Evolutionary conservation across 2,797 vertebrate species (phyloP), one percentile per base, ranked within the genome.

Genomic region (Pyrocephalus nanus): DNA sequence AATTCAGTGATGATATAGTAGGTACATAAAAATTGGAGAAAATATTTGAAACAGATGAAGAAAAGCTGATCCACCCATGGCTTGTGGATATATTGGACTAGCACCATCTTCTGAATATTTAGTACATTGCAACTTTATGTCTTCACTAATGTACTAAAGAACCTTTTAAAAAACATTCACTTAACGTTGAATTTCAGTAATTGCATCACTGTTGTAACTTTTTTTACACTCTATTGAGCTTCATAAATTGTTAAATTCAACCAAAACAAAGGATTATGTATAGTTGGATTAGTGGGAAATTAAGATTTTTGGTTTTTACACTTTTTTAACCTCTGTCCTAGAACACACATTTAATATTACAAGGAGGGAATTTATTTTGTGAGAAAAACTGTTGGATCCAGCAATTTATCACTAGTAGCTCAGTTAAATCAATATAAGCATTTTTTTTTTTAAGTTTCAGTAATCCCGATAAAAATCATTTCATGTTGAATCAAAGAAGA

Each of bases 51-150:
- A 65, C 42, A 78, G 23, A 15, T 61, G 18, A 75, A 80, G 32
- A 72, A 70, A 91, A 90, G 72, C 90, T 93, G 78, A 92, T 82
- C 70, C 40, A 55, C 81, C 62, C 18, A 70, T 93, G 60, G 32
- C 38, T 96, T 95, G 58, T 67, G 92, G 58, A 50, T 43, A 30
- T 71, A 96, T 95, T 88, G 58, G 83, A 71, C 90, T 97, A 97
- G 94, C 94, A 96, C 89, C 92, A 93, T 95, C 94, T 97, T 96
- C 88, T 97, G 86, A 97, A 95, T 93, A 48, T 96, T 97, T 91
- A 73, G 86, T 95, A 95, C 71, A 94, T 92, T 96, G 95, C 81
- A 96, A 15, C 83, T 87, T 92, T 76, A 62, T 88, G 69, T 74
- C 67, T 85, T 92, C 61, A 71, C 20, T 91, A 71, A 72, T 40